These are phyloP conservation scores for Sitodiplosis mosellana DNA, from an alignment of 1,140 invertebrate genomes.

Conservation along the genomic window DNA sequence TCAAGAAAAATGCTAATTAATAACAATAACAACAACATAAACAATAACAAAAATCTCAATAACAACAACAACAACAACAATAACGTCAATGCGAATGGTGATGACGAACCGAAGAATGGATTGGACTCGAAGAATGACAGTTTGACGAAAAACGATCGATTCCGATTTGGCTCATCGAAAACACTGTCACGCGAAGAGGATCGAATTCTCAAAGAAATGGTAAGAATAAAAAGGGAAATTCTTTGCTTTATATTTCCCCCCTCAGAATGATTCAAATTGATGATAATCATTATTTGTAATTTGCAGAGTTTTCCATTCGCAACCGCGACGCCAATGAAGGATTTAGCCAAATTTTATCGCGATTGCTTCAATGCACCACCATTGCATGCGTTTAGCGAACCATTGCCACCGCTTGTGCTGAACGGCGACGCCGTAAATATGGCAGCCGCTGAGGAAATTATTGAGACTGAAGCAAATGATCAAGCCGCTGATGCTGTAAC, in stretches of 20 bases:
- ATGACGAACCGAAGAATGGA: slow-evolving; percentile 2
- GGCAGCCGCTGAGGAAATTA: slow-evolving; percentile 4
- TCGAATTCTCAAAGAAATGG: not conserved
- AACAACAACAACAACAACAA: too few relatives aligned
- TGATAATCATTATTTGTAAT: slow-evolving; percentile 8
- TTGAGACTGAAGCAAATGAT: slow-evolving; percentile 27
- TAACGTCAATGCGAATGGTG: too few relatives aligned
- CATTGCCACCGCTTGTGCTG: slow-evolving; percentile 10
- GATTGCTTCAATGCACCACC: slow-evolving; percentile 61
- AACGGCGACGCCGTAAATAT: slow-evolving; percentile 23
- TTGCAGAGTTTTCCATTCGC: slow-evolving; percentile 37
- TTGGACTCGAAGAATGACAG: too few relatives aligned
- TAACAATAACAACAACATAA: slow-evolving; percentile 9
- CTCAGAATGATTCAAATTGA: too few relatives aligned
- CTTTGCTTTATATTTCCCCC: too few relatives aligned
- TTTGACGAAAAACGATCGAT: too few relatives aligned
- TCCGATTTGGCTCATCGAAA: not conserved
- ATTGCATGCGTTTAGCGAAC: slow-evolving; percentile 34
- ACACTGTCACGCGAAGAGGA: not conserved
- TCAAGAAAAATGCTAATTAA: slow-evolving; percentile 34
- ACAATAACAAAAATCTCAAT: not conserved
- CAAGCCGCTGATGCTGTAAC: slow-evolving; percentile 38
- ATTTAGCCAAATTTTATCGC: slow-evolving; percentile 57
- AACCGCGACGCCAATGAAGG: slow-evolving; percentile 28
- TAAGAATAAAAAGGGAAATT: too few relatives aligned